Conservation (phyloP, 2,113 vertebrate genomes). For the Ibidorhyncha struthersii region DNA sequence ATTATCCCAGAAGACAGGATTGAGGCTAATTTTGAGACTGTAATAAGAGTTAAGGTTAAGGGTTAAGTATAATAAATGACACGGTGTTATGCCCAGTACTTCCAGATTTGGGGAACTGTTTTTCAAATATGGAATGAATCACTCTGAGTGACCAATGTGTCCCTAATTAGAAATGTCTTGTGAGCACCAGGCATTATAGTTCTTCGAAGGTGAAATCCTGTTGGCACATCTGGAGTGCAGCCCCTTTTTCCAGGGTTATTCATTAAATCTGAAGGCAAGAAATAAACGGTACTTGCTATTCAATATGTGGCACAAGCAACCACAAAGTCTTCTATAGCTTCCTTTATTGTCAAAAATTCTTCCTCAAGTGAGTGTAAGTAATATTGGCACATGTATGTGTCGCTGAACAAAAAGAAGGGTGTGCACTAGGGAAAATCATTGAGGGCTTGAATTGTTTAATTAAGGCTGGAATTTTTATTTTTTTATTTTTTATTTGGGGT, state of each 20-base stretch:
- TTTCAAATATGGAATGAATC: background rate
- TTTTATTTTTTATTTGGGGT: background rate
- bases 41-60: background rate
- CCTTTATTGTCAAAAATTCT: background rate
- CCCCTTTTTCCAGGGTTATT: background rate
- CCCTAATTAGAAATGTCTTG: background rate
- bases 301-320: background rate
- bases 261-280: background rate
- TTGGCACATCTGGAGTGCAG: background rate
- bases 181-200: background rate
- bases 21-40: background rate
- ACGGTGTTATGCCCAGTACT: background rate
- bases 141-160: background rate
- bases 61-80: background rate
- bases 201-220: background rate
- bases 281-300: background rate
- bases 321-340: background rate
- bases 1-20: background rate
- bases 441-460: background rate
- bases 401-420: background rate
- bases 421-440: background rate
- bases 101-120: background rate
- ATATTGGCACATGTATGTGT: background rate
- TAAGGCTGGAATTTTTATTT: background rate
- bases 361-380: background rate